Base-by-base conservation (phyloP, 2,113 vertebrate genomes). In the Rousettus leschenaultii region DNA sequence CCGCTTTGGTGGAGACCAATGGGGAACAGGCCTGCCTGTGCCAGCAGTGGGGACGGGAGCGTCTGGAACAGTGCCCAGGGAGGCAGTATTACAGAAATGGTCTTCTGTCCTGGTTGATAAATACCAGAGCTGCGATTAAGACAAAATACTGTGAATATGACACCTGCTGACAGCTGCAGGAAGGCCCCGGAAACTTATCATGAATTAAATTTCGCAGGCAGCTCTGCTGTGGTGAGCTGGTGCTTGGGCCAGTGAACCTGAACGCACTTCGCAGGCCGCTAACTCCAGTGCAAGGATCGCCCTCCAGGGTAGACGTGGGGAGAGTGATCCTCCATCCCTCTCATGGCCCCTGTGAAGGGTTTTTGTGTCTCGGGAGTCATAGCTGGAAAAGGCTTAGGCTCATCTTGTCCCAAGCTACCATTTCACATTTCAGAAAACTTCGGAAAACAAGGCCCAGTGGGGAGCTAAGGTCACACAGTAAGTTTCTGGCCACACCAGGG, bases 51-150 rank as follows among this genome's bases (percentile, higher is more conserved):
- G 80, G 77, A 73, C 55, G 48, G 68, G 30, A 61, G 19, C 4
- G 30, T 16, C 86, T 93, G 94, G 95, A 93, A 55, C 33, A 8
- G 43, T 0, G 87, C 84, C 97, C 65, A 3, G 70, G 51, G 51
- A 45, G 43, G 53, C 61, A 0, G 21, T 16, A 9, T 40, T 94
- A 86, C 96, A 97, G 97, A 61, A 96, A 63, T 59, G 53, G 71
- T 65, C 82, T 94, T 80, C 96, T 97, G 96, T 45, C 63, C 57
- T n/a, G 15, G 30, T 16, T 90, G 90, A 97, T 48, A 83, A 86
- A 96, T 95, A 66, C 94, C 96, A 97, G 97, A 94, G 77, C 96
- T 86, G 43, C 79, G 57, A 92, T 87, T 94, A 92, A 91, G 70
- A 95, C 96, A 90, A 66, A 88, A 84, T 33, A 33, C 63, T 93